phyloP scores from a whole-genome alignment of 2,888 invertebrate genomes.

The Xanthostigma xanthostigma region DNA sequence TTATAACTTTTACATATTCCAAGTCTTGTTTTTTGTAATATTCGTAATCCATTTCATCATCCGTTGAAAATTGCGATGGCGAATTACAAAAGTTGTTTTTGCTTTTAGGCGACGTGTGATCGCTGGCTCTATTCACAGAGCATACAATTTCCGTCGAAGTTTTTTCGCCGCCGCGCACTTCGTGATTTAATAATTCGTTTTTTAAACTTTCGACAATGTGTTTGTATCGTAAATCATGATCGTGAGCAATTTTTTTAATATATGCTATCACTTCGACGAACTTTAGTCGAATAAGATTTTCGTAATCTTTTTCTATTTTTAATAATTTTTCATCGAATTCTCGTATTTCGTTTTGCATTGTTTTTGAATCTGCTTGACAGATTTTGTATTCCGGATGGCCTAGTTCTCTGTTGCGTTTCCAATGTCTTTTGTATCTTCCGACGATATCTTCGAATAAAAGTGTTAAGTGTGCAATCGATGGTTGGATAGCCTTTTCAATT shows the following conservation, averaged over 20 bases:
- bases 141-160: not conserved
- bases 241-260: not conserved
- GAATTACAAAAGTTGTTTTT: not conserved
- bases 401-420: conserved; percentile 22
- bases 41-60: not conserved
- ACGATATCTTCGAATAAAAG: conserved; percentile 21
- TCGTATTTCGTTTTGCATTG: conserved; percentile 15
- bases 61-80: not conserved
- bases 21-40: not conserved
- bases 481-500: not conserved
- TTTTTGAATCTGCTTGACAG: conserved; percentile 12
- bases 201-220: conserved; percentile 9
- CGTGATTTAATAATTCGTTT: conserved; percentile 17
- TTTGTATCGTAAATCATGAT: not conserved
- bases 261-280: conserved; percentile 1
- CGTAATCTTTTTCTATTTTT: conserved; percentile 18
- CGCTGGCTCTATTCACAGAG: not conserved
- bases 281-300: conserved; percentile 7
- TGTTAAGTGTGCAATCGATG: conserved; percentile 13
- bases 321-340: conserved; percentile 19
- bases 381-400: conserved; percentile 19
- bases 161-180: conserved; percentile 17
- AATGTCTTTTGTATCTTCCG: conserved; percentile 21
- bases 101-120: too few relatives aligned
- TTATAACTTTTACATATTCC: conserved; percentile 1